A percentile compares a stretch with the other conserved stretches of the same genome.
phyloP scores from a whole-genome alignment of 2,888 invertebrate genomes.

The Aphidoletes aphidimyza region DNA sequence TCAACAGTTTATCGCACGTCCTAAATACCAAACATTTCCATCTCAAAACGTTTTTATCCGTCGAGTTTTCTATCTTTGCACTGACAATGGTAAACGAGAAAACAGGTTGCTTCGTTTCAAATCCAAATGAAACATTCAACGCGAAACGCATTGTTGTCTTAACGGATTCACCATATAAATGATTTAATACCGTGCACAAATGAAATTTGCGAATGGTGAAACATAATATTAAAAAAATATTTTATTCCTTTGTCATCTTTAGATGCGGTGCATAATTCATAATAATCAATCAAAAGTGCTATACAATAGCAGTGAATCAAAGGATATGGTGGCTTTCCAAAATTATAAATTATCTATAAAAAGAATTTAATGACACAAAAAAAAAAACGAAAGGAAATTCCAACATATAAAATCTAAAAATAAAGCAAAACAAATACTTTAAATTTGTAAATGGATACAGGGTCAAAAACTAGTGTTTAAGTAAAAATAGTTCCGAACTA shows the following conservation, averaged over 20 bases:
- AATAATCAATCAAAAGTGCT: conserved; percentile 6
- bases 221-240: too few species aligned
- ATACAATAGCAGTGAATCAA: conserved; percentile 43
- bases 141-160: background rate
- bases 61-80: too few species aligned
- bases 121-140: background rate
- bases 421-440: background rate
- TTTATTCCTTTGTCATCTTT: too few species aligned
- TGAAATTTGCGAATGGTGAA: too few species aligned
- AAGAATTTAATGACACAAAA: background rate
- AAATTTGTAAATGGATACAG: conserved; percentile 54
- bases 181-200: too few species aligned
- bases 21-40: too few species aligned
- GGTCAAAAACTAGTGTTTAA: conserved; percentile 34
- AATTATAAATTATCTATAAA: background rate
- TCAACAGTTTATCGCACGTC: too few species aligned
- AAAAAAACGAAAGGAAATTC: background rate
- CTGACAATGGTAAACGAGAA: background rate
- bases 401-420: background rate
- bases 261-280: conserved; percentile 50
- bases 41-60: too few species aligned
- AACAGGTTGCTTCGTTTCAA: background rate
- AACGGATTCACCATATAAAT: too few species aligned
- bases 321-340: background rate
- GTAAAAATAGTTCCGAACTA: conserved; percentile 43